These are phyloP conservation scores for Trichomycterus rosablanca DNA, from an alignment of 2,113 vertebrate genomes.

Conservation along the genomic window DNA sequence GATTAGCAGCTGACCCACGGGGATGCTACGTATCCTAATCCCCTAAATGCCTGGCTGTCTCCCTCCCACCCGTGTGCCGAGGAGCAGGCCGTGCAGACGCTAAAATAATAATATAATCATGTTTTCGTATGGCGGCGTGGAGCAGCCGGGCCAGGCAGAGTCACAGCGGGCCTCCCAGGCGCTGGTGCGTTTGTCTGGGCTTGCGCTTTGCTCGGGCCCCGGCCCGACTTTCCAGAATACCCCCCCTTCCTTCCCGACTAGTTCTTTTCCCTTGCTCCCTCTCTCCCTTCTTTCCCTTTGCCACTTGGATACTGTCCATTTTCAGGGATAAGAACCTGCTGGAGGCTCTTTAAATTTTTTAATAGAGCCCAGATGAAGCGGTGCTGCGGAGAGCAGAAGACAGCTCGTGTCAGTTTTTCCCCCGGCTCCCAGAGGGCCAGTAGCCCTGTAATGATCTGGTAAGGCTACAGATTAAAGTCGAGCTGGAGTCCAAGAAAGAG, in stretches of 20 bases:
- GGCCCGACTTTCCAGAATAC: conserved; percentile 30
- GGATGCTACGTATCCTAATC: conserved; percentile 89
- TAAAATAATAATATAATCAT: conserved; percentile 84
- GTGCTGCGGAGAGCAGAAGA: conserved; percentile 48
- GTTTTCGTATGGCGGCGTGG: conserved; percentile 72
- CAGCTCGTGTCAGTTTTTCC: conserved; percentile 54
- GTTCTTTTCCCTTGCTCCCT: conserved; percentile 36
- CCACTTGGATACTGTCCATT: conserved; percentile 53
- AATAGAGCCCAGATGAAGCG: conserved; percentile 53
- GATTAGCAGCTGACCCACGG: conserved; percentile 98
- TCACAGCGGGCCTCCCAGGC: conserved; percentile 37
- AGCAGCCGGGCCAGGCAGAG: conserved; percentile 63
- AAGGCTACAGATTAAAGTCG: conserved; percentile 54
- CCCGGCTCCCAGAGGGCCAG: conserved; percentile 53
- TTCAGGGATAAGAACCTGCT: conserved; percentile 53
- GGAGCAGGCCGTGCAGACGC: conserved; percentile 75
- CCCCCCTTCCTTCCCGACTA: conserved; percentile 17
- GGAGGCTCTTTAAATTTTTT: conserved; percentile 52
- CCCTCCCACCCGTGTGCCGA: conserved; percentile 38
- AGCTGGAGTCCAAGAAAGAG: conserved; percentile 48
- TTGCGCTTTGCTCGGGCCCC: conserved; percentile 51
- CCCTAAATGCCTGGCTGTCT: conserved; percentile 85
- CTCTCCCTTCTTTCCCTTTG: conserved; percentile 27
- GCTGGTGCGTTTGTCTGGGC: conserved; percentile 65
- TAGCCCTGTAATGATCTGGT: conserved; percentile 54